Base-by-base conservation (phyloP, 2,797 vertebrate genomes). In the Sebastes steindachneri region DNA sequence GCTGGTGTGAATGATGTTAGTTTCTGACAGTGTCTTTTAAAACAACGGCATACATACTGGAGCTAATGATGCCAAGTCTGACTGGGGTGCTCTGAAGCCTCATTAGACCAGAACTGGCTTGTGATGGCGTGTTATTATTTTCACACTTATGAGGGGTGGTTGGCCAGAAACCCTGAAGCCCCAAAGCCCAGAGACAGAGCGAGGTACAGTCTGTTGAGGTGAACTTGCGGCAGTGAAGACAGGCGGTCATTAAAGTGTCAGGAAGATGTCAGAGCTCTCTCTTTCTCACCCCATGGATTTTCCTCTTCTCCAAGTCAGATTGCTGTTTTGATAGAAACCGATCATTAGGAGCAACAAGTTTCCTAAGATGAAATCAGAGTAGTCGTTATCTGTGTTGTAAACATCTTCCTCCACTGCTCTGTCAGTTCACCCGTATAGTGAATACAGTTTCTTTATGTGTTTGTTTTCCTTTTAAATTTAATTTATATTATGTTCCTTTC, bases 171-270 rank as follows among this genome's bases (percentile, higher is more conserved):
- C 58, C 25, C n/a, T 23, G 33, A 72, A 23, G 23, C 68, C 48
- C n/a, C 26, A 41, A 72, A 23, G 23, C 68, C 48, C 54, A 66
- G 72, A 84, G 72, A 75, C 23, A 33, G 64, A 75, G 15, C 3
- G 33, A 73, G 53, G 48, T 17, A 12, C 51, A 57, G 45, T 67
- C 21, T 69, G 63, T 11, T 70, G 81, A 81, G 73, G 75, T 85
- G 76, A 84, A 68, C 48, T 73, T 83, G 60, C 66, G 54, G 70
- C 75, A 73, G 64, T 68, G 63, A 67, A 74, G 69, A 79, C 77
- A 79, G 74, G 67, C 28, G 9, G 19, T 83, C 80, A 79, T 86
- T 86, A 80, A 86, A 73, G 66, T 83, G 73, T 72, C 85, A 73
- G 68, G 57, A 75, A 65, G 63, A 69, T 77, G 77, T 84, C 70